These are phyloP conservation scores for Anthonomus grandis DNA, from an alignment of 1,140 invertebrate species.

Conservation along the genomic window DNA sequence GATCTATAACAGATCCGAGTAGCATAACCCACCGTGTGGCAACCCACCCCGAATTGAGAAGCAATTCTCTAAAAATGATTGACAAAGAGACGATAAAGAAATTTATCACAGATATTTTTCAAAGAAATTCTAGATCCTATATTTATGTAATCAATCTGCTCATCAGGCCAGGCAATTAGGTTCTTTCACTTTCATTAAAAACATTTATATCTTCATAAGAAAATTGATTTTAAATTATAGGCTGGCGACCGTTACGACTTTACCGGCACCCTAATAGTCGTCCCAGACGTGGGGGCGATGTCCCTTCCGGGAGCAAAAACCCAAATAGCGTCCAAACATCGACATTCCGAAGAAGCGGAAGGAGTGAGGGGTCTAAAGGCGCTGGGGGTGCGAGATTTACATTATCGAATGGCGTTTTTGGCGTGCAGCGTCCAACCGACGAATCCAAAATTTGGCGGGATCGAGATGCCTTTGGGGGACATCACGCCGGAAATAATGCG, in stretches of 20 bases:
- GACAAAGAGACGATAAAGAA: too few species aligned
- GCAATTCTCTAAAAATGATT: too few species aligned
- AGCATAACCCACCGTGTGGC: too few species aligned
- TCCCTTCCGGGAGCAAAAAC: constrained; percentile 82
- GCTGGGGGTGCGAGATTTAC: constrained; percentile 92
- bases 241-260: constrained; percentile 89
- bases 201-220: background rate
- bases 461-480: constrained; percentile 73
- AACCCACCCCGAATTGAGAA: too few species aligned
- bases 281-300: constrained; percentile 90
- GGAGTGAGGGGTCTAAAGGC: constrained; percentile 84
- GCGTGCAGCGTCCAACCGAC: constrained; percentile 88
- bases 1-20: too few species aligned
- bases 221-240: constrained; percentile 33
- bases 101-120: too few species aligned
- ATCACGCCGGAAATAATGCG: constrained; percentile 88
- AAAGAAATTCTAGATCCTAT: too few species aligned
- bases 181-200: too few species aligned
- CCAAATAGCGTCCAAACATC: constrained; percentile 74
- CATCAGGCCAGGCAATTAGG: too few species aligned
- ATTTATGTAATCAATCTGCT: too few species aligned
- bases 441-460: constrained; percentile 79
- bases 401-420: constrained; percentile 93
- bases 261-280: constrained; percentile 94
- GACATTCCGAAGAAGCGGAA: constrained; percentile 71